Evolutionary conservation across 2,888 invertebrate genomes (phyloP), one percentile per base, ranked within the genome.

Genomic region (Apodemia mormo): DNA sequence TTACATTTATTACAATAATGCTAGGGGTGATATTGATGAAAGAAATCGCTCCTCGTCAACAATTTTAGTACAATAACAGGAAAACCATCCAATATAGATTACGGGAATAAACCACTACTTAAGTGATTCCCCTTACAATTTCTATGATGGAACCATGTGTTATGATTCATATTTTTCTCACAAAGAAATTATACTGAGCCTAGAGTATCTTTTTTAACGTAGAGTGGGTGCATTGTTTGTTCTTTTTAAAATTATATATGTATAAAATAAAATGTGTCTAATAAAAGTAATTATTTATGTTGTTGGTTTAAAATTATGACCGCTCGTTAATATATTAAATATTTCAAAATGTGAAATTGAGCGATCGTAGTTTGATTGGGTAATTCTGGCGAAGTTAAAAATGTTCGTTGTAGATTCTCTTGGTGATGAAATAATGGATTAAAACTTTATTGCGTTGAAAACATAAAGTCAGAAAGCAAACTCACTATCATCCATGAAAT

Each of bases 151-250:
- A 61, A 61, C 61, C 61, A 61, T 61, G 30, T 61, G 61, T 61
- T 61, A 30, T 61, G 61, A 61, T 14, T 61, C 61, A 61, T 33
- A 33, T 61, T 61, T 61, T 61, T 61, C 61, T 61, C 61, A 61
- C 61, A 61, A 61, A 61, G 61, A 61, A 61, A 61, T 61, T 33
- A 61, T 61, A 33, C 30, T 29, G 58, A 30, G 4, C 30, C 12
- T 30, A 30, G 58, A 58, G 30, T 30, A 58, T 29, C 6, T 12
- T 45, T 4, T 29, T 45, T 45, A 12, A 10, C 10, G 30, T 58
- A 58, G 58, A 58, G 29, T 5, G 10, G 4, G 30, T 2, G 12
- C 45, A 4, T 45, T 45, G 10, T 3, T 4, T 3, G 45, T 45
- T 3, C 12, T 45, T 12, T 12, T 45, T 45, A 14, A 52, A 14